phyloP scores from a whole-genome alignment of 2,888 invertebrate genomes.

The Zhuqinia jingwanae region DNA sequence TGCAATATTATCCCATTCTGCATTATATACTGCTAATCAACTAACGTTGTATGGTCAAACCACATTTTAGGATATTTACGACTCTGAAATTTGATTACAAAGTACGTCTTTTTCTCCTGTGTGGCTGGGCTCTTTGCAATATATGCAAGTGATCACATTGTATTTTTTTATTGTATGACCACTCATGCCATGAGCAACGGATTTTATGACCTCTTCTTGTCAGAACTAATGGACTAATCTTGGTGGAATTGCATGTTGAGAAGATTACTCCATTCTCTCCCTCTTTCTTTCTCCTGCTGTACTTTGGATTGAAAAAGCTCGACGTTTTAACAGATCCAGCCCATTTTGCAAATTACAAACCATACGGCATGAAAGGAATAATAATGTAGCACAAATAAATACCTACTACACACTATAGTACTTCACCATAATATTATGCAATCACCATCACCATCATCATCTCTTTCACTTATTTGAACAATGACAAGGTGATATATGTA shows the following conservation, averaged over 20 bases:
- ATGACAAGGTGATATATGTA: constrained; percentile 40
- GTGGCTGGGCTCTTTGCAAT: constrained; percentile 1
- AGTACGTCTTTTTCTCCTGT: background rate
- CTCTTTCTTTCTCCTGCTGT: no score
- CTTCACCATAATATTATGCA: no score
- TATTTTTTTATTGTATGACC: constrained; percentile 55
- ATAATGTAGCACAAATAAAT: constrained; percentile 8
- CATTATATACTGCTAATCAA: background rate
- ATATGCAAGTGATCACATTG: background rate
- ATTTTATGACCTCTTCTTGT: constrained; percentile 61
- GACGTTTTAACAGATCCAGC: background rate
- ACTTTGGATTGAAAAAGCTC: constrained; percentile 34
- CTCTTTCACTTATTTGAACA: constrained; percentile 31
- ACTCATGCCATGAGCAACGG: constrained; percentile 46
- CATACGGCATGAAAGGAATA: constrained; percentile 37
- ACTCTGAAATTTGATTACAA: constrained; percentile 62
- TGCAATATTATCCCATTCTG: background rate
- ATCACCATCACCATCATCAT: background rate
- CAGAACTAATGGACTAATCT: constrained; percentile 68
- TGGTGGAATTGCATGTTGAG: constrained; percentile 28
- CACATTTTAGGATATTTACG: constrained; percentile 60
- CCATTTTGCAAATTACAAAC: constrained; percentile 33
- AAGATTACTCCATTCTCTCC: background rate
- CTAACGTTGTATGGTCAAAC: constrained; percentile 14
- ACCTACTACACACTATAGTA: background rate